Evolutionary conservation across 2,888 invertebrate species (phyloP).

Genomic region (Melangyna quadrimaculata): DNA sequence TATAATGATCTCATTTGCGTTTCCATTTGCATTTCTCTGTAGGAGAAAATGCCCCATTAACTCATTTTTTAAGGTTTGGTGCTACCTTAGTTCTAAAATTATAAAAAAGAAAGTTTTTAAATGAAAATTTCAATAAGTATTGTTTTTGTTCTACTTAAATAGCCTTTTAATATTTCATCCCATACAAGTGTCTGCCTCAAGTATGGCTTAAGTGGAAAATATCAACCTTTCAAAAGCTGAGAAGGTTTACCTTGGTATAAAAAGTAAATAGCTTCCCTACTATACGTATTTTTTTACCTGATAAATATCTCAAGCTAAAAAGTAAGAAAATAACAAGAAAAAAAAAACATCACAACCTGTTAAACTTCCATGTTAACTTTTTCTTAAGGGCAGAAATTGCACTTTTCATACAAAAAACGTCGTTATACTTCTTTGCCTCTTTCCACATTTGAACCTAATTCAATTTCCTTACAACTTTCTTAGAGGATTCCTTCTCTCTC

Average conservation of each 20-base stretch:
- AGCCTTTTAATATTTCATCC: too few relatives aligned
- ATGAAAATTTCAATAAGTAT: too few relatives aligned
- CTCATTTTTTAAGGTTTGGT: too few relatives aligned
- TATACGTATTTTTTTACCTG: neutral
- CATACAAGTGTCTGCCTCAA: too few relatives aligned
- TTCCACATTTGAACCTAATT: conserved; percentile 59
- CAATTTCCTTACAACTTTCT: conserved; percentile 70
- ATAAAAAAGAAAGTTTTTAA: too few relatives aligned
- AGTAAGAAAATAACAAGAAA: neutral
- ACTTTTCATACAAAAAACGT: conserved; percentile 13
- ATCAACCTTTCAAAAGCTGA: neutral
- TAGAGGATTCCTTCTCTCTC: conserved; percentile 23
- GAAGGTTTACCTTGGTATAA: neutral
- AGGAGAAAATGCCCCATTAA: too few relatives aligned
- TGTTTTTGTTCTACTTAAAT: too few relatives aligned
- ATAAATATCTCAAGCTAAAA: neutral
- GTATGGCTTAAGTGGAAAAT: neutral
- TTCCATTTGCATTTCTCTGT: too few relatives aligned
- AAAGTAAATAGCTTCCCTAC: conserved; percentile 9
- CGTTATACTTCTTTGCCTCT: conserved; percentile 4
- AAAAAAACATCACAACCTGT: conserved; percentile 8
- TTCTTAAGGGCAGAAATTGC: conserved; percentile 2
- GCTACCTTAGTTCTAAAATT: too few relatives aligned
- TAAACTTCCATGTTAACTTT: conserved; percentile 46
- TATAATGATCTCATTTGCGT: too few relatives aligned